Conservation (phyloP, 2,113 vertebrate genomes). For the Mandrillus leucophaeus region DNA sequence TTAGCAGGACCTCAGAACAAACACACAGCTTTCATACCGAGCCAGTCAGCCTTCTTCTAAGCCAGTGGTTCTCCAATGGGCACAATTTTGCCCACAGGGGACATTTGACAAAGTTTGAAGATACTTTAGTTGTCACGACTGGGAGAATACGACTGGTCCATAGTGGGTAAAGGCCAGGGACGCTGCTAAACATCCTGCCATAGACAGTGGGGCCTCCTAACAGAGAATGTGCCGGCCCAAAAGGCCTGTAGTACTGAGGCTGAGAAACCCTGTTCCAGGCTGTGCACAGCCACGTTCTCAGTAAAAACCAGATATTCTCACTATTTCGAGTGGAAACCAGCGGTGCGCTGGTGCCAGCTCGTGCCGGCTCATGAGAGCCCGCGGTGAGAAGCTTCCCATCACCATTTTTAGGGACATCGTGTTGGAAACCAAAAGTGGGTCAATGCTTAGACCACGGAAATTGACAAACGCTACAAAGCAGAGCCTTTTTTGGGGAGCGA, state of each 20-base stretch:
- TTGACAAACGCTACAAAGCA: background rate
- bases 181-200: background rate
- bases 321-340: background rate
- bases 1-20: slow-evolving; percentile 8
- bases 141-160: background rate
- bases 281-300: background rate
- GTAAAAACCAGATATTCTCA: background rate
- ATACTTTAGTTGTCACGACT: background rate
- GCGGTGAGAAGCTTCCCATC: too few species aligned
- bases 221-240: background rate
- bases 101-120: background rate
- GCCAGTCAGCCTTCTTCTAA: background rate
- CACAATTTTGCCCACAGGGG: background rate
- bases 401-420: background rate
- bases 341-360: fast-evolving
- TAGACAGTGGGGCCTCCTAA: background rate
- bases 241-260: background rate
- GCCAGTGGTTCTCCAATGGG: background rate
- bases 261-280: background rate
- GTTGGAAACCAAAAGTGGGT: background rate
- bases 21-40: background rate
- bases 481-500: background rate
- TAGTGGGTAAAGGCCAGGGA: background rate
- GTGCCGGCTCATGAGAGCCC: fast-evolving
- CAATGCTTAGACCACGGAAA: background rate